Base-by-base conservation (phyloP, 1,140 invertebrate species). In the Chrysomallon squamiferum region DNA sequence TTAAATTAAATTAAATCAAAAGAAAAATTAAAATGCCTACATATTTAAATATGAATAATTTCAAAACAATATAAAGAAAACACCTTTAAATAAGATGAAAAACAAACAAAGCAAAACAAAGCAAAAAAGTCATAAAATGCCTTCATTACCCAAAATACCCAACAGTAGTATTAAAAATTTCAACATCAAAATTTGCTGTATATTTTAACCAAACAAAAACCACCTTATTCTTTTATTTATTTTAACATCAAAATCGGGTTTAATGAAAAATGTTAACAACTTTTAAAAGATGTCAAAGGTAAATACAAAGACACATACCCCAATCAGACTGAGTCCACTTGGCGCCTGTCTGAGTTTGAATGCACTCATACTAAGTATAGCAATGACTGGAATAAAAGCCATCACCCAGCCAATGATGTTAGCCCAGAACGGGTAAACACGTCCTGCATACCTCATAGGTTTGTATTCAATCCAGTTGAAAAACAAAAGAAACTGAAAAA, bases 391-490 rank as follows among this genome's bases (percentile, higher is more conserved):
- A 69, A 79, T 59, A 5, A 87, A 68, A 15, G 86, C 85, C 70
- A 93, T 84, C 4, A 89, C 81, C 92, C 92, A 94, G 11, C 93
- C 92, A 32, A 92, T 87, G 0, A 89, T 87, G 76, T 93, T 91
- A 0, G 92, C 92, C 92, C 92, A 94, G 71, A 88, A 84, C 0
- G 93, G 93, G 78, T 93, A 94, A 7, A 90, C 87, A 74, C 92
- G 93, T 59, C 88, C 86, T 0, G 71, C 78, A 59, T 76, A 79
- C 29, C 73, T 41, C 68, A 84, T 62, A 3, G 76, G 75, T 35
- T 71, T 90, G 77, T 93, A 93, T 72, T 93, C 91, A 29, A 93
- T 88, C 91, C 91, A 92, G 74, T 93, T 93, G 84, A 94, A 93
- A 60, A 92, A 89, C 22, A 94, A 83, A 41, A 94, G 91, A 71